These are phyloP conservation scores for Spea hammondii DNA, from an alignment of 2,797 vertebrate species.

Conservation along the genomic window DNA sequence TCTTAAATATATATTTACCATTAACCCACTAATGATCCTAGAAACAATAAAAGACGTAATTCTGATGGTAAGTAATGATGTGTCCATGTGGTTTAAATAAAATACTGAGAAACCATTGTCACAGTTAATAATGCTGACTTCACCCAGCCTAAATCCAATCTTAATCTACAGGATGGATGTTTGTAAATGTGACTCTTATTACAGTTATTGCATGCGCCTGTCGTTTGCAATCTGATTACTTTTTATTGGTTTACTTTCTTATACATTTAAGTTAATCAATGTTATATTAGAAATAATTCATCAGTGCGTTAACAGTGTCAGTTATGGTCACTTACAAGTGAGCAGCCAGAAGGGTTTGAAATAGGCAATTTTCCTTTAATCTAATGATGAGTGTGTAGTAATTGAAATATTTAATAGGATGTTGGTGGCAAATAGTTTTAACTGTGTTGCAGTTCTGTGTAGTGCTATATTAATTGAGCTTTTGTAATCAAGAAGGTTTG, in stretches of 20 bases:
- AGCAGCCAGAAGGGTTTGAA: too few relatives aligned
- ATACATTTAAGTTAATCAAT: neutral
- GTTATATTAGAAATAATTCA: neutral
- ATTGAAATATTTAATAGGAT: too few relatives aligned
- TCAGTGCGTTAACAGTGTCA: neutral
- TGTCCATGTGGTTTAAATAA: neutral
- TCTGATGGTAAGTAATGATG: neutral
- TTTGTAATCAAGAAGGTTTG: too few relatives aligned
- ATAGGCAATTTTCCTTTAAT: too few relatives aligned
- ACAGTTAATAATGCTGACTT: neutral
- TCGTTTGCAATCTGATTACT: neutral
- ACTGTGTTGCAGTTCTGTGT: too few relatives aligned
- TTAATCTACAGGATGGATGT: neutral
- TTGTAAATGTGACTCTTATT: neutral
- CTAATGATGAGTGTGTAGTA: too few relatives aligned
- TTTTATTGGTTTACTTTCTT: neutral
- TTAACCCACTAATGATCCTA: neutral
- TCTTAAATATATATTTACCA: neutral
- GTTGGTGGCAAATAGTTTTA: too few relatives aligned
- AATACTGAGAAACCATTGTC: neutral
- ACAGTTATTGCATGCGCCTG: neutral
- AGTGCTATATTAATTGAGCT: too few relatives aligned
- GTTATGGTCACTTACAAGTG: neutral
- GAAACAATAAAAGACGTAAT: neutral
- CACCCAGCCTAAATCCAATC: neutral